Evolutionary conservation across 1,140 invertebrate species (phyloP).

Genomic region (Caenorhabditis briggsae): DNA sequence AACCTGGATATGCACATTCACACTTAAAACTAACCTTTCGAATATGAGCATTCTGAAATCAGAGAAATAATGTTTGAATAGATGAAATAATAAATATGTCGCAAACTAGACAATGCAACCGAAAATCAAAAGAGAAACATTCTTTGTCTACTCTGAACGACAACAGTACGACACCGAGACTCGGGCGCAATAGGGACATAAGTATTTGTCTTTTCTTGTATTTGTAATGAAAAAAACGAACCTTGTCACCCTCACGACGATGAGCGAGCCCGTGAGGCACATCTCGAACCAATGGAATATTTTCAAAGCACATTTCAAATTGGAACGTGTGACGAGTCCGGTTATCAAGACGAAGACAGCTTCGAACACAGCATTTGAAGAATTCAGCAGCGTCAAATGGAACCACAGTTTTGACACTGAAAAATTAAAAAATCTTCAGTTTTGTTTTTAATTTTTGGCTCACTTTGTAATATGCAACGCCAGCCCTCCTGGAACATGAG

Average conservation of each 20-base stretch:
- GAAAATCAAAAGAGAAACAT: conserved; percentile 4
- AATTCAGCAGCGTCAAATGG: conserved; percentile 12
- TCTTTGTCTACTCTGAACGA: conserved; percentile 23
- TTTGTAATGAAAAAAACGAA: neutral
- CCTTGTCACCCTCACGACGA: conserved; percentile 26
- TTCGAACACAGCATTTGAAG: conserved; percentile 31
- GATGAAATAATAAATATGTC: neutral
- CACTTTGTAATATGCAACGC: conserved; percentile 31
- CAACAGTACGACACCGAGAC: conserved; percentile 42
- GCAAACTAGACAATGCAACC: neutral
- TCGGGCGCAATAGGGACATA: neutral
- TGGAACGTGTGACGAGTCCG: conserved; percentile 17
- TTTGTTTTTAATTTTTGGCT: no score
- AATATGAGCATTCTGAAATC: conserved; percentile 28
- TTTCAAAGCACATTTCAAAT: conserved; percentile 50
- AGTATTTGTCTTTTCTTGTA: neutral
- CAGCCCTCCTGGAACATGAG: conserved; percentile 15
- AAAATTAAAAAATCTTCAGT: no score
- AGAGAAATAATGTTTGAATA: neutral
- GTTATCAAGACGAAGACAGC: conserved; percentile 32
- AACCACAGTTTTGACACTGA: conserved; percentile 7
- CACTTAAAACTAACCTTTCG: conserved; percentile 43
- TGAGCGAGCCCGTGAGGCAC: conserved; percentile 20
- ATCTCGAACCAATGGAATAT: conserved; percentile 36
- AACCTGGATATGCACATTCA: neutral